Base-by-base conservation (phyloP, 1,140 invertebrate genomes). In the Palaemon carinicauda region DNA sequence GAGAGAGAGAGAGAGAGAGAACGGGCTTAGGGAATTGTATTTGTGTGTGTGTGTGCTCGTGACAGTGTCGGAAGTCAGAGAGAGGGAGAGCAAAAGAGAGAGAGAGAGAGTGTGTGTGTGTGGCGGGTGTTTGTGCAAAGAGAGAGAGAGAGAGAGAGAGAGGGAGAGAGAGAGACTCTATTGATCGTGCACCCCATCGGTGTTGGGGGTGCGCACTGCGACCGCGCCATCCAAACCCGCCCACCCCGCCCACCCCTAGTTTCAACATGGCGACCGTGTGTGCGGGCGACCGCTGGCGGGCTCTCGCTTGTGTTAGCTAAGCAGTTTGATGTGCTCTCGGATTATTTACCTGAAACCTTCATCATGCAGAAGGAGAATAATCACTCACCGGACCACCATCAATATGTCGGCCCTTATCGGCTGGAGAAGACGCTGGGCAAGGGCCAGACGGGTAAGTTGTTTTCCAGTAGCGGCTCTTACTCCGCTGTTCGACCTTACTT, bases 391-490 rank as follows among this genome's bases (percentile, higher is more conserved):
- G 88, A 89, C 88, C 87, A 89, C 77, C 88, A 89, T 91, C 96
- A 98, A 92, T 99, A 98, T 93, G 98, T 99, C 88, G 98, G 98
- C 73, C 98, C 98, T 52, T 99, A 99, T 92, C 94, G 98, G 90
- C 94, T 99, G 91, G 98, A 99, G 92, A 99, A 99, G 92, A 99
- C 98, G 50, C 94, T 99, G 71, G 98, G 98, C 82, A 99, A 99
- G 92, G 98, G 98, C 81, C 98, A 99, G 92, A 99, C 98, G 91
- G 98, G 98, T 99, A 94, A 90, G 92, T 90, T 27, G 41, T 7
- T 41, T n/a, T 41, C 41, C 41, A 41, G 41, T 41, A 60, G n/a
- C 84, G 50, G 29, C 60, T n/a, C n/a, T n/a, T 53, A 24, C 17
- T 53, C 77, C 65, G 50, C 19, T 71, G 21, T 24, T 52, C 75